Evolutionary conservation across 2,113 vertebrate genomes (phyloP).

Genomic region (Alligator sinensis): DNA sequence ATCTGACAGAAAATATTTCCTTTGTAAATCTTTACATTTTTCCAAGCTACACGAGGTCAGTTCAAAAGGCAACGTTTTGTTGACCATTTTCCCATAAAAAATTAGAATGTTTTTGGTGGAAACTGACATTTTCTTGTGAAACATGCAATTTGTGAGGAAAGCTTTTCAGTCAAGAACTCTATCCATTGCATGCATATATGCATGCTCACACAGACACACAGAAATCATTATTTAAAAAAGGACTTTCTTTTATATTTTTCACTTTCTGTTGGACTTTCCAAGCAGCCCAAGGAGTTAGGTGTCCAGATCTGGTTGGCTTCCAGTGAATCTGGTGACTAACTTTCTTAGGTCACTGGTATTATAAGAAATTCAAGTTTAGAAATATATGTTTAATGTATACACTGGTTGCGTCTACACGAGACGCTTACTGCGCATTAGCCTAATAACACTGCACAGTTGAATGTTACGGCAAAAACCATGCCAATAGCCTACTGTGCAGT

Average conservation of each 20-base stretch:
- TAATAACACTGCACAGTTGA: too few relatives aligned
- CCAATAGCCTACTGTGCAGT: too few relatives aligned
- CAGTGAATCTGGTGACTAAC: not conserved
- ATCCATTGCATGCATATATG: not conserved
- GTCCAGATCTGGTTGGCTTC: not conserved
- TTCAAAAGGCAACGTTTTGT: not conserved
- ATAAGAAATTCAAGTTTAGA: not conserved
- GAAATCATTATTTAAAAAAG: not conserved
- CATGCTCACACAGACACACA: not conserved
- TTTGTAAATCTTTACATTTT: not conserved
- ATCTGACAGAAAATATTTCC: not conserved
- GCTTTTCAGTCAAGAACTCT: not conserved
- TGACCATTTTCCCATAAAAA: not conserved
- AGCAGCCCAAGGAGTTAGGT: not conserved
- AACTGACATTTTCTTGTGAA: not conserved
- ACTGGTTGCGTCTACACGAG: not conserved
- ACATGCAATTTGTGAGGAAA: not conserved
- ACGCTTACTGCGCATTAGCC: too few relatives aligned
- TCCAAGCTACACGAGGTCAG: too few relatives aligned
- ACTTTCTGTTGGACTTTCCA: not conserved
- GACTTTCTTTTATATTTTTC: not conserved
- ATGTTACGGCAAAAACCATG: too few relatives aligned
- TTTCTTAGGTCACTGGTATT: not conserved
- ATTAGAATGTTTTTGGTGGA: not conserved
- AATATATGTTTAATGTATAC: slow-evolving; percentile 22